Conservation (phyloP, 2,113 vertebrate genomes). For the Platanista minor region DNA sequence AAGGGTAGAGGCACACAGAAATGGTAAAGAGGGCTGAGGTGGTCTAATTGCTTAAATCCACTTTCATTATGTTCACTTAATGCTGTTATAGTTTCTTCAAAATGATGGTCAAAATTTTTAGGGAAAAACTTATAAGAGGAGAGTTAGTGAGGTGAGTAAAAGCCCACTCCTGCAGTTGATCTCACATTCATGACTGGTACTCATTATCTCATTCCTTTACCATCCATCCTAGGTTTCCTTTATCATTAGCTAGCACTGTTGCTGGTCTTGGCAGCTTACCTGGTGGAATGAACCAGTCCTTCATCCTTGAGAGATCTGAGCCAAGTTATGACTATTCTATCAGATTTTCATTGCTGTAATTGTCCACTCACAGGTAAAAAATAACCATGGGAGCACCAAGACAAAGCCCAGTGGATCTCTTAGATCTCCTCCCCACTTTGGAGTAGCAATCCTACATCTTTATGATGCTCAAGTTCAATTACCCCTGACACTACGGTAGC, state of each 20-base stretch:
- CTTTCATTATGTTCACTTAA: background rate
- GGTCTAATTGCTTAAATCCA: background rate
- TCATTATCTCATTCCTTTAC: background rate
- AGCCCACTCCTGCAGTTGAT: background rate
- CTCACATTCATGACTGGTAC: background rate
- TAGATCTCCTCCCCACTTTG: background rate
- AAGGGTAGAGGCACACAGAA: background rate
- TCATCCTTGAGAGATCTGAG: background rate
- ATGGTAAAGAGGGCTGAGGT: background rate
- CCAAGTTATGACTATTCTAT: background rate
- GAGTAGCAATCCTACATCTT: background rate
- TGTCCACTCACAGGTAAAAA: background rate
- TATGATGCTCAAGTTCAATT: background rate
- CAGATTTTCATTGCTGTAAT: background rate
- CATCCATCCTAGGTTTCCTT: background rate
- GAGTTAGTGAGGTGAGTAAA: background rate
- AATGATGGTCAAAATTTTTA: background rate
- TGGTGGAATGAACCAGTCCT: background rate
- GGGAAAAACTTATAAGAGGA: background rate
- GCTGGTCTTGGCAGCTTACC: background rate
- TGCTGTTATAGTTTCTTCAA: background rate
- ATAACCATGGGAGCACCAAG: background rate
- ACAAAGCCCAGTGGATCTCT: background rate
- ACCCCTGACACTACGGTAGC: background rate
- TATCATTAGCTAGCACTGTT: background rate